Evolutionary conservation across 2,113 vertebrate genomes (phyloP).

Genomic region (Gavia stellata): DNA sequence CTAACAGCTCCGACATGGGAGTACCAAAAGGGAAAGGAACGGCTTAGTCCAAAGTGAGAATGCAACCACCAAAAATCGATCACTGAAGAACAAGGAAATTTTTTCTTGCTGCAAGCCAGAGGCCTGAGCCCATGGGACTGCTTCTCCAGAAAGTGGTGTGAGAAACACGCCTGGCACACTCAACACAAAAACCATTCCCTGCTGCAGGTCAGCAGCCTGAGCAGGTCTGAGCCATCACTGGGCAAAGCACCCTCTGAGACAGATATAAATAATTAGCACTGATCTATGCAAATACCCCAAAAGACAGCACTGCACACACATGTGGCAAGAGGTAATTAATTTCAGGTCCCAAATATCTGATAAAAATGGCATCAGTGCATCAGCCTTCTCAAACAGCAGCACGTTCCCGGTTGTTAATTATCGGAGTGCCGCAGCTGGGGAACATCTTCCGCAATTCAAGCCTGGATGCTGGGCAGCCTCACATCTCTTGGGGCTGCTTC

Average conservation of each 20-base stretch:
- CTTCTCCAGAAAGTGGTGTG: not conserved
- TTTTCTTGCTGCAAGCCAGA: not conserved
- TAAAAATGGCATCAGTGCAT: not conserved
- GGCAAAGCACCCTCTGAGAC: not conserved
- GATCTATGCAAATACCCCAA: not conserved
- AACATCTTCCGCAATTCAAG: fast-evolving
- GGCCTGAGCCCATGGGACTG: not conserved
- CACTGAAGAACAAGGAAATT: not conserved
- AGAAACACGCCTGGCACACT: not conserved
- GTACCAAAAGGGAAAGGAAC: not conserved
- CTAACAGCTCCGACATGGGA: not conserved
- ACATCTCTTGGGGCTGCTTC: not conserved
- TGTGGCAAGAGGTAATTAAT: not conserved
- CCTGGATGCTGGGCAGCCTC: not conserved
- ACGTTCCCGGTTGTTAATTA: fast-evolving
- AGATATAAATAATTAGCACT: not conserved
- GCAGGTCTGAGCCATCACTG: not conserved
- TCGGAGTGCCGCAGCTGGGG: not conserved
- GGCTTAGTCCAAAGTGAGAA: not conserved
- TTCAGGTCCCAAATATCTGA: not conserved
- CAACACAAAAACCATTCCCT: not conserved
- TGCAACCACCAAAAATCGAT: not conserved
- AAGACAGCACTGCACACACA: not conserved
- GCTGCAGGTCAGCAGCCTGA: not conserved
- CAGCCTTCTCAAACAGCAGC: not conserved